A percentile compares a stretch with the other conserved stretches of the same genome.
Conservation (phyloP, 2,113 vertebrate genomes). For the Haemorhous mexicanus region DNA sequence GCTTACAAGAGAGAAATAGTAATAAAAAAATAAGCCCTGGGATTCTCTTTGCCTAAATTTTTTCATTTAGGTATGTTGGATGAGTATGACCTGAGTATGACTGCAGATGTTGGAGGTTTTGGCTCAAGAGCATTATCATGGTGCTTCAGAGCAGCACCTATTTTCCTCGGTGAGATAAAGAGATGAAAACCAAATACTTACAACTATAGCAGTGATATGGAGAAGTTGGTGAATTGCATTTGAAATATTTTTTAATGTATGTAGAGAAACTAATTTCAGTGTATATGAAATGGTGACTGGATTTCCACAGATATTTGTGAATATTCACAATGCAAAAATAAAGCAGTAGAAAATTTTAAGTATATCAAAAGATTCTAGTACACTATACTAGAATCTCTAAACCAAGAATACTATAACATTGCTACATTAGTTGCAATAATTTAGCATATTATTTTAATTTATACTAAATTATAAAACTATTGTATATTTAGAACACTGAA, state of each 20-base stretch:
- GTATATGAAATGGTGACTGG: background rate
- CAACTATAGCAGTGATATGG: background rate
- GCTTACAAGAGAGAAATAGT: background rate
- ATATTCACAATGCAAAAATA: background rate
- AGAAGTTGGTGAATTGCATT: background rate
- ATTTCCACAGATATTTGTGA: background rate
- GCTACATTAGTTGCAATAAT: background rate
- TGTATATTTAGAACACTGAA: background rate
- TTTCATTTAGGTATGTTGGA: background rate
- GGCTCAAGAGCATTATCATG: background rate
- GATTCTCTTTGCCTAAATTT: background rate
- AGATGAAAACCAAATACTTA: background rate
- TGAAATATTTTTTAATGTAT: background rate
- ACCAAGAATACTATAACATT: background rate
- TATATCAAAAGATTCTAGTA: background rate
- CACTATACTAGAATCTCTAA: background rate
- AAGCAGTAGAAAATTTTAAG: background rate
- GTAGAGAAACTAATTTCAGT: background rate
- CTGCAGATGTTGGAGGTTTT: background rate
- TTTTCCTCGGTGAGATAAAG: background rate
- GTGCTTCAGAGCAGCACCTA: background rate
- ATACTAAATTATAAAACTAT: background rate
- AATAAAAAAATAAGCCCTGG: background rate
- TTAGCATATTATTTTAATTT: background rate
- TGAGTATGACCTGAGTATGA: background rate